phyloP scores from a whole-genome alignment of 2,797 vertebrate species.

The Sebastes wilsoni region DNA sequence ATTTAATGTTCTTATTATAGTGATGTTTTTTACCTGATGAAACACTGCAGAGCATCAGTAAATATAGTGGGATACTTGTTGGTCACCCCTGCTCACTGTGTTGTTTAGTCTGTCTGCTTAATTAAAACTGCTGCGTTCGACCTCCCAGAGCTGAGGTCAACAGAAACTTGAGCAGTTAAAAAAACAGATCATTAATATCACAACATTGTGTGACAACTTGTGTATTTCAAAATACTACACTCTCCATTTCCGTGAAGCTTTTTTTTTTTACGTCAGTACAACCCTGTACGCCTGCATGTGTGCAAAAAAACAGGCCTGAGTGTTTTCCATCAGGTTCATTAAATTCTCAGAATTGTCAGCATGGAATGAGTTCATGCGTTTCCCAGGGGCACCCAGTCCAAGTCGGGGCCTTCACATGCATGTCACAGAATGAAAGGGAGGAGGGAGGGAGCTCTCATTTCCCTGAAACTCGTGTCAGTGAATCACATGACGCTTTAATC shows the following conservation, averaged over 20 bases:
- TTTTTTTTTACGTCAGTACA: background rate
- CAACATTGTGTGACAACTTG: background rate
- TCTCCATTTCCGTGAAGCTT: background rate
- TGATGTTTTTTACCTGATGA: background rate
- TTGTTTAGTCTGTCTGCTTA: background rate
- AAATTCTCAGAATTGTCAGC: constrained; percentile 7
- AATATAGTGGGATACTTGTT: background rate
- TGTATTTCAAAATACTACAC: background rate
- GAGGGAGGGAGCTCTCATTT: background rate
- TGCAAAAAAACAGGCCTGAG: background rate
- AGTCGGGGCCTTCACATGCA: background rate
- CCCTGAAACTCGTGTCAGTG: constrained; percentile 3
- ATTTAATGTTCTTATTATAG: background rate
- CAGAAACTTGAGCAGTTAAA: background rate
- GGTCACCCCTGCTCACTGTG: background rate
- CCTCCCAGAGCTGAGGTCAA: no score
- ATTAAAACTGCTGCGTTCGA: background rate
- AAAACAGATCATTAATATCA: background rate
- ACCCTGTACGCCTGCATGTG: background rate
- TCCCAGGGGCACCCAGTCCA: constrained; percentile 1
- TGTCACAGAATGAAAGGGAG: background rate
- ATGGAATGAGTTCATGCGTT: constrained; percentile 41
- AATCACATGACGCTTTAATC: constrained; percentile 15
- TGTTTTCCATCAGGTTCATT: constrained; percentile 38
- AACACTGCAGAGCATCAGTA: background rate